These are phyloP conservation scores for Alethe diademata DNA, from an alignment of 2,113 vertebrate genomes.

Conservation along the genomic window DNA sequence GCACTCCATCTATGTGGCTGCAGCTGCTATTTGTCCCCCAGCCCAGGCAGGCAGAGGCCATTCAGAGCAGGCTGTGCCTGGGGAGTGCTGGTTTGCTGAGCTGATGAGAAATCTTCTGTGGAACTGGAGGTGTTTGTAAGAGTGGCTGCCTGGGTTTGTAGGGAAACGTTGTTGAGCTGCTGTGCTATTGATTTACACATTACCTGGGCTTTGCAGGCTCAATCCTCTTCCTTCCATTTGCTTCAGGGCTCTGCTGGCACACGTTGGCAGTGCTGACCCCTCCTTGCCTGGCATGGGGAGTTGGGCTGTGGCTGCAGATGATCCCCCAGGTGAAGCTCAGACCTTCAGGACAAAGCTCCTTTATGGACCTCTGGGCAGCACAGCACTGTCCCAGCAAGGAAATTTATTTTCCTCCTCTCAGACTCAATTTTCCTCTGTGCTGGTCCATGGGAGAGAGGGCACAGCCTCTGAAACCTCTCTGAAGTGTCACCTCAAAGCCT, in stretches of 20 bases:
- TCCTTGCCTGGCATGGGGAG: neutral
- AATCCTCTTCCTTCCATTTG: neutral
- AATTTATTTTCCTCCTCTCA: neutral
- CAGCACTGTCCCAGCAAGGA: neutral
- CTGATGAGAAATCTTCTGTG: neutral
- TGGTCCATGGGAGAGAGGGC: neutral
- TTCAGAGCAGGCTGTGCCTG: neutral
- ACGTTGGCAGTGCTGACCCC: neutral
- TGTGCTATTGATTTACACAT: neutral
- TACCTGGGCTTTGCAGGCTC: neutral
- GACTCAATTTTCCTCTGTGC: neutral
- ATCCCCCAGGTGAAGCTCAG: neutral
- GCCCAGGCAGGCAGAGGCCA: neutral
- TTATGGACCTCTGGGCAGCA: neutral
- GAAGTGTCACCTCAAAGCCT: no score
- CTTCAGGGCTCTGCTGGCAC: neutral
- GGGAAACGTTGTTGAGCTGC: neutral
- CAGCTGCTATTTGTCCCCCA: neutral
- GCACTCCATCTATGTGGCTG: neutral
- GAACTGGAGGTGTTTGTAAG: neutral
- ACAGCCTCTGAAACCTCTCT: neutral
- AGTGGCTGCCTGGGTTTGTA: neutral
- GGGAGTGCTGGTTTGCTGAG: neutral
- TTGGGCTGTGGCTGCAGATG: accelerated
- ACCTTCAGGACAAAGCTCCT: neutral